Evolutionary conservation across 2,888 invertebrate genomes (phyloP), one percentile per base, ranked within the genome.

Genomic region (Scaptomyza cyrtandrae): DNA sequence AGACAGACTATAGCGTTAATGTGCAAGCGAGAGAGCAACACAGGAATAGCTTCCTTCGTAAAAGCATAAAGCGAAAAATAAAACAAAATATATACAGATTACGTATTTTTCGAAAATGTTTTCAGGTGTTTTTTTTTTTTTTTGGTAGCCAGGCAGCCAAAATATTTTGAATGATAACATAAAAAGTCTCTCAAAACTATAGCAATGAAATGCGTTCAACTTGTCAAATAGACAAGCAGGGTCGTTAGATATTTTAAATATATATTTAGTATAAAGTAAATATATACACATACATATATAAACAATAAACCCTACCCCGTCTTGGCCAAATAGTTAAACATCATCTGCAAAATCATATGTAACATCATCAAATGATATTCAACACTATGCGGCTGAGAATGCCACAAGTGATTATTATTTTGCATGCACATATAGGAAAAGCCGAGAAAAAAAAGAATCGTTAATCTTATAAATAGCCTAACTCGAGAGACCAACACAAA

Each of bases 281-380:
- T 29, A 24, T 41, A 49, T 55, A 33, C 39, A 27, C 3, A 3
- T 50, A 35, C 44, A 57, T 54, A 58, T 50, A 57, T 71, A 50
- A 54, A 71, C 54, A 75, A 59, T 68, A 44, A 53, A 10, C 46
- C 24, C 50, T 31, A 16, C 4, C 9, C 37, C 19, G 54, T 44
- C 46, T 53, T 57, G 16, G 45, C 64, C 14, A 59, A 41, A 56
- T 33, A 11, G 11, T 6, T 2, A 27, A 63, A 80, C 78, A 84
- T 86, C 86, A 72, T 81, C 75, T 76, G 74, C 56, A 76, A 78
- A 79, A 80, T 88, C 87, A 84, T 86, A 67, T 86, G 72, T 66
- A 85, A 87, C 71, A 85, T 85, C 75, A 82, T 85, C 75, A 82
- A 86, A 89, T 86, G 90, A 90, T 91, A 90, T 90, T 90, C 85